Evolutionary conservation across 2,797 vertebrate species (phyloP).

Genomic region (Kryptopterus vitreolus): DNA sequence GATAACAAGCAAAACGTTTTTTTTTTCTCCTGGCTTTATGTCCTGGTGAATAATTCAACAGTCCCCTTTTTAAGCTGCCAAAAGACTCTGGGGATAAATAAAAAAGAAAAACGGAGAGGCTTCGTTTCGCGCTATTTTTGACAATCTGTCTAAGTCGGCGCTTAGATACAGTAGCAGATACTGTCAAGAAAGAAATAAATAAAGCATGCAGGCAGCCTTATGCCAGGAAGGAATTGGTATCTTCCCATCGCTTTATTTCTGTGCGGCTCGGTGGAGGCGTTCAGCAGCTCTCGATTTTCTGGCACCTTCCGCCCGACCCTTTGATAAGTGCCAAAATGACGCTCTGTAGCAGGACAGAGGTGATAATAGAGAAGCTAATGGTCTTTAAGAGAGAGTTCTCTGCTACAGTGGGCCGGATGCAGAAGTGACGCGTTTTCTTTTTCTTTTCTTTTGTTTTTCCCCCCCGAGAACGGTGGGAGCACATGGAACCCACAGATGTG

Average conservation of each 20-base stretch:
- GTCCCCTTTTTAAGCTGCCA: slow-evolving; percentile 30
- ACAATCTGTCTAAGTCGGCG: slow-evolving; percentile 27
- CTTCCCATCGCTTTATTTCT: slow-evolving; percentile 28
- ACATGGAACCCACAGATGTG: slow-evolving; percentile 34
- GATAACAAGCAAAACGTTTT: slow-evolving; percentile 39
- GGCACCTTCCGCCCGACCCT: slow-evolving; percentile 20
- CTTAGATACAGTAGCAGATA: slow-evolving; percentile 26
- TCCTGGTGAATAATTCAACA: slow-evolving; percentile 43
- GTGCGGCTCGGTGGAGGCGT: slow-evolving; percentile 32
- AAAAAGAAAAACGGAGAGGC: slow-evolving; percentile 12
- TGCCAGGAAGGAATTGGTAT: slow-evolving; percentile 31
- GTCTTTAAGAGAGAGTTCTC: slow-evolving; percentile 29
- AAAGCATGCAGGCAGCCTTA: slow-evolving; percentile 4
- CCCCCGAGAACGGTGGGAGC: slow-evolving; percentile 16
- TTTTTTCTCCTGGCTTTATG: slow-evolving; percentile 18
- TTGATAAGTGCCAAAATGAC: slow-evolving; percentile 33
- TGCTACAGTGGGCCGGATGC: slow-evolving; percentile 20
- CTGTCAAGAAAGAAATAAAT: slow-evolving; percentile 31
- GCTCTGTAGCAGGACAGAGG: slow-evolving; percentile 26
- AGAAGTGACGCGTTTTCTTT: background rate
- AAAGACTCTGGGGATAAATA: slow-evolving; percentile 27
- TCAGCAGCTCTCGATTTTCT: slow-evolving; percentile 16
- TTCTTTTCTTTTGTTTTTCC: too few relatives aligned
- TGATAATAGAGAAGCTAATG: slow-evolving; percentile 40
- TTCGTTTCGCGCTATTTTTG: slow-evolving; percentile 21